These are phyloP conservation scores for Lerema accius DNA, from an alignment of 1,140 invertebrate species.

Conservation along the genomic window DNA sequence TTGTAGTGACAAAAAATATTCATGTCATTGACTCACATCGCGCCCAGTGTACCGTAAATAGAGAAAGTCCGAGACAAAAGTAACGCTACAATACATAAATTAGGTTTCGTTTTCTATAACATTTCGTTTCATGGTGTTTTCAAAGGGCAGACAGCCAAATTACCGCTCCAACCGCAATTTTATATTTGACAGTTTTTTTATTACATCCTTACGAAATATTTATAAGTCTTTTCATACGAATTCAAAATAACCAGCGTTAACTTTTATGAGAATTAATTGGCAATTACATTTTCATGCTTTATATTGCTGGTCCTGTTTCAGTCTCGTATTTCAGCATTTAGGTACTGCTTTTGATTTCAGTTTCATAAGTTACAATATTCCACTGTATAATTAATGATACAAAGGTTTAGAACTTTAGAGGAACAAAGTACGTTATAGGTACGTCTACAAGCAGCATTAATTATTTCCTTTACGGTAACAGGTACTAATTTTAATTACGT, in stretches of 20 bases:
- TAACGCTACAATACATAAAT: conserved; percentile 51
- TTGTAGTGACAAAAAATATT: conserved; percentile 38
- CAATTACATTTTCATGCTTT: background rate
- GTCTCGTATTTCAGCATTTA: background rate
- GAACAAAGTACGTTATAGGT: background rate
- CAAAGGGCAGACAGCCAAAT: conserved; percentile 1
- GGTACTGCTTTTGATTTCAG: background rate
- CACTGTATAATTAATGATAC: background rate
- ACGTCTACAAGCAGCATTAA: background rate
- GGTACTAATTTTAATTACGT: no score
- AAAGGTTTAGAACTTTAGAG: no score
- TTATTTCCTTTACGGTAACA: no score
- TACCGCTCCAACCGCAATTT: background rate
- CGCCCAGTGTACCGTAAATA: conserved; percentile 55
- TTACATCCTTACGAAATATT: background rate
- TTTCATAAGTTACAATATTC: background rate
- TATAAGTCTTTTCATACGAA: background rate
- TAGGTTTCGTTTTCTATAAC: conserved; percentile 60
- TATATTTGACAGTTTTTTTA: background rate
- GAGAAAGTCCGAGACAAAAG: conserved; percentile 57
- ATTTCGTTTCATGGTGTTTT: conserved; percentile 12
- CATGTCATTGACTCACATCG: conserved; percentile 50
- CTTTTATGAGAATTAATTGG: conserved; percentile 3
- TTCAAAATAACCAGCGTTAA: background rate
- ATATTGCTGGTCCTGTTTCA: background rate